These are phyloP conservation scores for Chouioia cunea DNA, from an alignment of 2,888 invertebrate genomes.

Conservation along the genomic window DNA sequence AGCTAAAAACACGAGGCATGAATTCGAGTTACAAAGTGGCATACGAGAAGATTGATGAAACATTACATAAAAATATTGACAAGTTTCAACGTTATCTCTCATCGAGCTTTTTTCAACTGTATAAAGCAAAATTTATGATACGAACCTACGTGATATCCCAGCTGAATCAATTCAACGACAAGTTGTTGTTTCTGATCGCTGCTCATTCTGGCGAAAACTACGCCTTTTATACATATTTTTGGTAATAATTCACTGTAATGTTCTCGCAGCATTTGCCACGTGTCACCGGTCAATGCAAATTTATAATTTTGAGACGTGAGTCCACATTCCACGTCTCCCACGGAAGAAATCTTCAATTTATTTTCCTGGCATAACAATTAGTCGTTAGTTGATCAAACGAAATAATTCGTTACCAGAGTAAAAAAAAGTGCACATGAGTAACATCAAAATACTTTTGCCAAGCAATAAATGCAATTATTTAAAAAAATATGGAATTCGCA, in stretches of 20 bases:
- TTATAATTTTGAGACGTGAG: conserved; percentile 56
- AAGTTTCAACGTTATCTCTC: no score
- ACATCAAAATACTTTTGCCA: no score
- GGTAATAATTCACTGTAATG: conserved; percentile 81
- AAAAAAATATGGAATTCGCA: no score
- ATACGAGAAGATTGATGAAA: not conserved
- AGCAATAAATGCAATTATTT: no score
- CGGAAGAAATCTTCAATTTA: conserved; percentile 22
- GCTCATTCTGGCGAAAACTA: conserved; percentile 87
- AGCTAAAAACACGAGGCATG: conserved; percentile 54
- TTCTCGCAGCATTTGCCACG: conserved; percentile 80
- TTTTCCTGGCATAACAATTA: conserved; percentile 32
- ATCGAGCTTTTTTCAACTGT: no score
- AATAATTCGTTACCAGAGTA: not conserved
- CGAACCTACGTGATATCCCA: conserved; percentile 77
- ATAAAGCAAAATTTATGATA: not conserved
- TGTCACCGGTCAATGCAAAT: conserved; percentile 79
- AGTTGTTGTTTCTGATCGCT: conserved; percentile 86
- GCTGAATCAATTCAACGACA: conserved; percentile 78
- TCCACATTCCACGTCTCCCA: conserved; percentile 59
- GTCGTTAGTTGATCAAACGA: not conserved
- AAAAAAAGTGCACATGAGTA: no score
- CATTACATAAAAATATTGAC: no score
- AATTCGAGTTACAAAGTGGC: not conserved
- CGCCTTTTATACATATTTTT: conserved; percentile 75